These are phyloP conservation scores for Synaphobranchus kaupii DNA, from an alignment of 2,797 vertebrate genomes.

Conservation along the genomic window DNA sequence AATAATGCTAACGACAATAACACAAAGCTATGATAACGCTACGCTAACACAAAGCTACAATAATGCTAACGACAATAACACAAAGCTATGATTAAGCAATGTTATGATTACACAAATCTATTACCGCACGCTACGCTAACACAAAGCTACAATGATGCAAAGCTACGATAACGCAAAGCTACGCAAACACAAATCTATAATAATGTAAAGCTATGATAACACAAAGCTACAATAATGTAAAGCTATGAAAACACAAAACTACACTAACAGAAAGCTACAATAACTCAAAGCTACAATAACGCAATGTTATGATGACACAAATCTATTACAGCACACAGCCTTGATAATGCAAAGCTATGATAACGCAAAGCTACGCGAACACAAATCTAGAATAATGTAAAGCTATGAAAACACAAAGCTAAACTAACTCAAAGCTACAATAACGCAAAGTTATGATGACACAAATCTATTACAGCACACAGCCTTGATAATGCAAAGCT, in stretches of 20 bases:
- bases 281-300: neutral
- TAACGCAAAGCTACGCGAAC: neutral
- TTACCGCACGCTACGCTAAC: neutral
- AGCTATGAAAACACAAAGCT: neutral
- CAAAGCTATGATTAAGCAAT: neutral
- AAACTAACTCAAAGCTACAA: neutral
- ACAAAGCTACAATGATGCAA: neutral
- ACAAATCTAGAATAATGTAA: neutral
- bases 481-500: neutral
- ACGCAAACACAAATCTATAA: neutral
- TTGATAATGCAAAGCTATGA: neutral
- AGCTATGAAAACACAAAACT: neutral
- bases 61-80: neutral
- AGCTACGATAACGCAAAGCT: neutral
- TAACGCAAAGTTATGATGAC: neutral
- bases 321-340: neutral
- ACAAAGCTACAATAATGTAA: neutral
- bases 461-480: neutral
- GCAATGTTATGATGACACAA: neutral
- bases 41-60: neutral
- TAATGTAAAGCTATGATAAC: neutral
- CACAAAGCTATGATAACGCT: neutral
- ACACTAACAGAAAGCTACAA: neutral
- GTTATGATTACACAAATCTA: neutral
- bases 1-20: neutral